Percentiles rank a stretch among this genome's conserved stretches.
These are phyloP conservation scores for Lagocephalus sceleratus DNA, from an alignment of 2,797 vertebrate species.

Conservation along the genomic window DNA sequence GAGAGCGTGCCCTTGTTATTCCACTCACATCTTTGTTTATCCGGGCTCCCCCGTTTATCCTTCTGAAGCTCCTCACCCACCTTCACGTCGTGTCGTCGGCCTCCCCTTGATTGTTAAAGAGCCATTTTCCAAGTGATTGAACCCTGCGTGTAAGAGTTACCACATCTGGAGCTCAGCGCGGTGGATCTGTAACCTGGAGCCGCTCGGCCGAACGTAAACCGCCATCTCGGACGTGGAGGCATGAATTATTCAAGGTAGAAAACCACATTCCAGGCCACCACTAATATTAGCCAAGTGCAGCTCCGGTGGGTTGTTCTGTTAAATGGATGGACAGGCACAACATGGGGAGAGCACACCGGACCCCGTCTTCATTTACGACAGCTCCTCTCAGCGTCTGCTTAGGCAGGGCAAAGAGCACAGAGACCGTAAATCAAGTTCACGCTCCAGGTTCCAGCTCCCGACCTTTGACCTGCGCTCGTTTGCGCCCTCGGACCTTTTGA, in stretches of 20 bases:
- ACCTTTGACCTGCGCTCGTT: neutral
- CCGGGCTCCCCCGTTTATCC: conserved; percentile 54
- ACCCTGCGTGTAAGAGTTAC: conserved; percentile 48
- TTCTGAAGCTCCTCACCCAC: conserved; percentile 44
- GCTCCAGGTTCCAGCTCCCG: neutral
- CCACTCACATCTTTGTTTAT: conserved; percentile 60
- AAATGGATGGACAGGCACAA: conserved; percentile 29
- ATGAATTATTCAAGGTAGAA: neutral
- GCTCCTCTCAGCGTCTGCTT: no score
- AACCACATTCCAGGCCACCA: conserved; percentile 4
- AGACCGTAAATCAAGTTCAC: neutral
- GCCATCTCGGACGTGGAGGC: conserved; percentile 6
- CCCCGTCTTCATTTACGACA: neutral
- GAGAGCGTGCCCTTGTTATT: conserved; percentile 63
- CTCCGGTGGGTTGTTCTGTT: neutral
- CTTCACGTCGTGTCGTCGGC: conserved; percentile 39
- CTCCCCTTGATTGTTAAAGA: conserved; percentile 21
- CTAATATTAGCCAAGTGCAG: neutral
- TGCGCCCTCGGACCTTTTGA: neutral
- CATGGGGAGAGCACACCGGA: neutral
- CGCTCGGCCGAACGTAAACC: conserved; percentile 19
- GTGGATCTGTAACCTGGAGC: conserved; percentile 20
- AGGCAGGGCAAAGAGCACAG: no score
- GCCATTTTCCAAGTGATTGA: conserved; percentile 54
- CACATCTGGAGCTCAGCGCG: conserved; percentile 33